Evolutionary conservation across 2,888 invertebrate genomes (phyloP).

Genomic region (Macrosiphum euphorbiae): DNA sequence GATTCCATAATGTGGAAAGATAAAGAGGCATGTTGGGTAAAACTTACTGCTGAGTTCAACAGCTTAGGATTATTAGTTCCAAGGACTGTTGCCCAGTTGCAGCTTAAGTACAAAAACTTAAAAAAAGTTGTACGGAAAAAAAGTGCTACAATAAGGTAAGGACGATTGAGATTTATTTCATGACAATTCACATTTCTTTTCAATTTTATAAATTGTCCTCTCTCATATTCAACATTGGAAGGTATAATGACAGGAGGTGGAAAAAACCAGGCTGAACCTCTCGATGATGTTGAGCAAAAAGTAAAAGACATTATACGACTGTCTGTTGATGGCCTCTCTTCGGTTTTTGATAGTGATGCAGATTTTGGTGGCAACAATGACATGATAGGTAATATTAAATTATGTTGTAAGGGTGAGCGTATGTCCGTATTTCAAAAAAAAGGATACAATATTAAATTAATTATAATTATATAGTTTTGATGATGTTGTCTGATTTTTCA

Average conservation of each 20-base stretch:
- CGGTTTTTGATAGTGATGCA: background rate
- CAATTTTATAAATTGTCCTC: slow-evolving; percentile 10
- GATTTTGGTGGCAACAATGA: background rate
- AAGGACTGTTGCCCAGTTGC: background rate
- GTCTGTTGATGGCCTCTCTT: background rate
- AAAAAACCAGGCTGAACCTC: background rate
- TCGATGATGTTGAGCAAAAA: background rate
- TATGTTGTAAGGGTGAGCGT: slow-evolving; percentile 1
- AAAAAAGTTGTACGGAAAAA: slow-evolving; percentile 20
- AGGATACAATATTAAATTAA: background rate
- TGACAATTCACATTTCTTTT: background rate
- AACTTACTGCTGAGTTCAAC: background rate
- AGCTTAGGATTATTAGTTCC: background rate
- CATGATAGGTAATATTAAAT: slow-evolving; percentile 28
- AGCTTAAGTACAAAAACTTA: slow-evolving; percentile 10
- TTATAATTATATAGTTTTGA: slow-evolving; percentile 6
- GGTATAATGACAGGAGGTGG: slow-evolving; percentile 7
- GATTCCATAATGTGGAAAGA: background rate
- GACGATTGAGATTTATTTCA: slow-evolving; percentile 11
- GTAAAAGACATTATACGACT: background rate
- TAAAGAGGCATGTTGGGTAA: background rate
- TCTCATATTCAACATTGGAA: slow-evolving; percentile 11
- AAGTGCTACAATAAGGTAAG: slow-evolving; percentile 10
- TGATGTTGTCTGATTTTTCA: slow-evolving; percentile 19
- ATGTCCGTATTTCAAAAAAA: slow-evolving; percentile 12